Conservation (phyloP, 2,888 invertebrate genomes). For the Anthophora plumipes region DNA sequence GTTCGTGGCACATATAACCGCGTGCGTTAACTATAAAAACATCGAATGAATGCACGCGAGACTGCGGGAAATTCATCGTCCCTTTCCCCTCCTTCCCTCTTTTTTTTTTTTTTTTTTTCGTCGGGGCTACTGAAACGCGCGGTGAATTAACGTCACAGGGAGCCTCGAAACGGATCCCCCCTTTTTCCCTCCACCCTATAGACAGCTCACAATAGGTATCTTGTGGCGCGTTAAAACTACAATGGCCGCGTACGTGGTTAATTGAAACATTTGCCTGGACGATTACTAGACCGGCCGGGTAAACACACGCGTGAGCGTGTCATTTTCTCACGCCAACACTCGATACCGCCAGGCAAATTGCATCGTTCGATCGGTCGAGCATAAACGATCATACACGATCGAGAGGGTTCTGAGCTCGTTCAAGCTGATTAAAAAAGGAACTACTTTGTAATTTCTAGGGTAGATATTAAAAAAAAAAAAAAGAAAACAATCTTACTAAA, state of each 20-base stretch:
- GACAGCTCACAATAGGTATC: constrained; percentile 45
- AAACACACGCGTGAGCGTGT: constrained; percentile 57
- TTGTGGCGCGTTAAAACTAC: constrained; percentile 64
- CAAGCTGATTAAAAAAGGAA: too few relatives aligned
- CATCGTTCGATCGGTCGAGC: constrained; percentile 33
- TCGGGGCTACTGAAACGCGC: constrained; percentile 42
- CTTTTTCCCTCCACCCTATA: neutral
- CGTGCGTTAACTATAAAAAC: constrained; percentile 41
- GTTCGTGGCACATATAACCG: constrained; percentile 28
- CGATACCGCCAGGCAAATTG: constrained; percentile 39
- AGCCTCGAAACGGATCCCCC: constrained; percentile 19
- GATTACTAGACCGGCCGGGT: constrained; percentile 63
- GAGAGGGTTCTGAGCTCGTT: too few relatives aligned
- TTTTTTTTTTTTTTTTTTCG: too few relatives aligned
- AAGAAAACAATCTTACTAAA: too few relatives aligned
- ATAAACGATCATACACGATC: neutral
- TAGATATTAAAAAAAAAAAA: too few relatives aligned
- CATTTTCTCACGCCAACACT: constrained; percentile 67
- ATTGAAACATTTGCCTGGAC: constrained; percentile 70
- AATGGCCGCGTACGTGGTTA: constrained; percentile 53
- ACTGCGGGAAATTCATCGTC: constrained; percentile 40
- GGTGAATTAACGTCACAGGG: constrained; percentile 50
- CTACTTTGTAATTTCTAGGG: too few relatives aligned
- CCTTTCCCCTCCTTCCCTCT: too few relatives aligned
- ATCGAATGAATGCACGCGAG: constrained; percentile 12